A percentile compares a stretch with the other conserved stretches of the same genome.
Conservation (phyloP, 2,888 invertebrate species). For the Ophraella communa region DNA sequence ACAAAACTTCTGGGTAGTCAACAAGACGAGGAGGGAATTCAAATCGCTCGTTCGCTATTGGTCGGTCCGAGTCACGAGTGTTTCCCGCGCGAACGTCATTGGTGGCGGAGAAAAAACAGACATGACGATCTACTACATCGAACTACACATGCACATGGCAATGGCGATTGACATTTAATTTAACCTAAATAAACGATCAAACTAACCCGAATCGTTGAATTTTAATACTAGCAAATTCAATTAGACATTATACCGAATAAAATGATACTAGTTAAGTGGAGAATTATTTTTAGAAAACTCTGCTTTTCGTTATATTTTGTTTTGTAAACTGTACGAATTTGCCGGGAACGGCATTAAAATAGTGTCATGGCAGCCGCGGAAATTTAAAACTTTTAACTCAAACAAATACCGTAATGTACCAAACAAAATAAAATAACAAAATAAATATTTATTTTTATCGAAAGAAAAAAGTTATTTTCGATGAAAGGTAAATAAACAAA, state of each 20-base stretch:
- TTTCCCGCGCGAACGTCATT: slow-evolving; percentile 57
- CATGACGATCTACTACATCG: slow-evolving; percentile 38
- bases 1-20: slow-evolving; percentile 58
- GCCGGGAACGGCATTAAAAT: slow-evolving; percentile 48
- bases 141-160: slow-evolving; percentile 50
- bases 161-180: slow-evolving; percentile 50
- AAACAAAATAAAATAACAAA: too few relatives aligned
- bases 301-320: slow-evolving; percentile 29
- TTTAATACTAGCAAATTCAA: slow-evolving; percentile 39
- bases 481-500: background rate
- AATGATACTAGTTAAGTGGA: slow-evolving; percentile 34
- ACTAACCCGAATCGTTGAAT: slow-evolving; percentile 10
- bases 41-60: slow-evolving; percentile 57
- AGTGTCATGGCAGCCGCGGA: slow-evolving; percentile 54
- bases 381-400: slow-evolving; percentile 48
- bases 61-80: slow-evolving; percentile 55
- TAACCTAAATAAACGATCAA: too few relatives aligned
- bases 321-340: slow-evolving; percentile 40
- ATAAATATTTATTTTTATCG: too few relatives aligned
- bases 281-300: slow-evolving; percentile 28
- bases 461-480: background rate
- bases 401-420: too few relatives aligned
- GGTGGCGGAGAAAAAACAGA: slow-evolving; percentile 44
- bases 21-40: slow-evolving; percentile 60
- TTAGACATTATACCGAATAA: slow-evolving; percentile 38